phyloP scores from a whole-genome alignment of 2,113 vertebrate genomes.

The Ardeotis arabs region DNA sequence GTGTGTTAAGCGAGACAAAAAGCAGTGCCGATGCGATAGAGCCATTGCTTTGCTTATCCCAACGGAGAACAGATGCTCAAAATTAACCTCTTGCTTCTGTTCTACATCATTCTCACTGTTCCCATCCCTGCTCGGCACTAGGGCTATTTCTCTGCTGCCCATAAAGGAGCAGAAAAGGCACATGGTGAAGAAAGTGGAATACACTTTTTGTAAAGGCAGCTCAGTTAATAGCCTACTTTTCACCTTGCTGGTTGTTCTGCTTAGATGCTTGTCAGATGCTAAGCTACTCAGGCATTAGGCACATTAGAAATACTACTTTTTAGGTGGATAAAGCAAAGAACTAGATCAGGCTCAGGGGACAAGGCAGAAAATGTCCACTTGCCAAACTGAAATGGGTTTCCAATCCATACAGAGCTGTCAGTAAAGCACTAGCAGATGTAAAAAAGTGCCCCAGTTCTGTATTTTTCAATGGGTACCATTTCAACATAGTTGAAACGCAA shows the following conservation, averaged over 20 bases:
- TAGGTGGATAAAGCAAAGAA: conserved; percentile 43
- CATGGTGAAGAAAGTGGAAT: conserved; percentile 33
- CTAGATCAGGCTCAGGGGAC: conserved; percentile 51
- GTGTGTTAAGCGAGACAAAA: conserved; percentile 9
- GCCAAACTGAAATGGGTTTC: conserved; percentile 60
- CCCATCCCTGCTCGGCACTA: not conserved
- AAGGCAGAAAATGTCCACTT: conserved; percentile 63
- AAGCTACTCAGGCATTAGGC: not conserved
- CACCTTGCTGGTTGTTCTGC: conserved; percentile 55
- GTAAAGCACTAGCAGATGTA: conserved; percentile 52
- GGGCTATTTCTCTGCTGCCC: not conserved
- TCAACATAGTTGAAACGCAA: conserved; percentile 50
- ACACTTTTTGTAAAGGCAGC: not conserved
- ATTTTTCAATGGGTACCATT: conserved; percentile 68
- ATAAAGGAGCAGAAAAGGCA: conserved; percentile 60
- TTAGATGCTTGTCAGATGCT: conserved; percentile 47
- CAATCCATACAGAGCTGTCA: conserved; percentile 44
- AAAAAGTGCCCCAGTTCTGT: conserved; percentile 9
- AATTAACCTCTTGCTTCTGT: conserved; percentile 25
- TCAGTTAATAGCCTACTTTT: not conserved
- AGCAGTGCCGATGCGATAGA: not conserved
- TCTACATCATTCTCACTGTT: not conserved
- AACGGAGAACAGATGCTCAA: not conserved
- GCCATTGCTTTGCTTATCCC: not conserved
- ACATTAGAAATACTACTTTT: not conserved